phyloP scores from a whole-genome alignment of 2,797 vertebrate species.

The Tachyglossus aculeatus region DNA sequence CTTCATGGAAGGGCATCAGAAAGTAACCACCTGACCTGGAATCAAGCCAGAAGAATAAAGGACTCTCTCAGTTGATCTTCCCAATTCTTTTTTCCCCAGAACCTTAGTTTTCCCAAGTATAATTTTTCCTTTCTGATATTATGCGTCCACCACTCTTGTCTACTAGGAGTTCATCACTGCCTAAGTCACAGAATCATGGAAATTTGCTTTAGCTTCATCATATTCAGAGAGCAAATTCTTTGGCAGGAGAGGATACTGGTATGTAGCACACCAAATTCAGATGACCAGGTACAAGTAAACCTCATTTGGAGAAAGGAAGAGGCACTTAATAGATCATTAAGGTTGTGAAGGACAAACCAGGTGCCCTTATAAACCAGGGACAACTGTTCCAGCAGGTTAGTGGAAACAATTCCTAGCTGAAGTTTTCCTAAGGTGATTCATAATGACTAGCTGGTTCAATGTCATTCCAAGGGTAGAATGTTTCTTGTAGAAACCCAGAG shows the following conservation, averaged over 20 bases:
- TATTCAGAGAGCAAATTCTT: not conserved
- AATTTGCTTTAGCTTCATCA: not conserved
- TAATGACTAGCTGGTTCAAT: slow-evolving; percentile 7
- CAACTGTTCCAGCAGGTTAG: not conserved
- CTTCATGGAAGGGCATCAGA: no score
- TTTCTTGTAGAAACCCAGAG: slow-evolving; percentile 19
- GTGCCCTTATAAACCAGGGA: not conserved
- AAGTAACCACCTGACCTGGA: no score
- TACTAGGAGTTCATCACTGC: not conserved
- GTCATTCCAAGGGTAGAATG: slow-evolving; percentile 2
- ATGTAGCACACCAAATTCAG: not conserved
- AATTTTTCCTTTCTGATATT: no score
- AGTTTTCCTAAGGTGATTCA: slow-evolving; percentile 18
- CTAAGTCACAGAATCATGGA: not conserved
- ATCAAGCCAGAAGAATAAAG: no score
- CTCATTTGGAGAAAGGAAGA: not conserved
- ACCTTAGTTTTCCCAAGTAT: no score
- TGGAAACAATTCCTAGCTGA: slow-evolving; percentile 18
- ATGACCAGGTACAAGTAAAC: not conserved
- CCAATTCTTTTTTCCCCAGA: no score
- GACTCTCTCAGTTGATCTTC: no score
- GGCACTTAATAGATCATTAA: not conserved
- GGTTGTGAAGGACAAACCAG: not conserved
- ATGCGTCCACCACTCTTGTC: not conserved
- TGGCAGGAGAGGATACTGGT: not conserved